Evolutionary conservation across 1,140 invertebrate species (phyloP).

Genomic region (Holotrichia oblita): DNA sequence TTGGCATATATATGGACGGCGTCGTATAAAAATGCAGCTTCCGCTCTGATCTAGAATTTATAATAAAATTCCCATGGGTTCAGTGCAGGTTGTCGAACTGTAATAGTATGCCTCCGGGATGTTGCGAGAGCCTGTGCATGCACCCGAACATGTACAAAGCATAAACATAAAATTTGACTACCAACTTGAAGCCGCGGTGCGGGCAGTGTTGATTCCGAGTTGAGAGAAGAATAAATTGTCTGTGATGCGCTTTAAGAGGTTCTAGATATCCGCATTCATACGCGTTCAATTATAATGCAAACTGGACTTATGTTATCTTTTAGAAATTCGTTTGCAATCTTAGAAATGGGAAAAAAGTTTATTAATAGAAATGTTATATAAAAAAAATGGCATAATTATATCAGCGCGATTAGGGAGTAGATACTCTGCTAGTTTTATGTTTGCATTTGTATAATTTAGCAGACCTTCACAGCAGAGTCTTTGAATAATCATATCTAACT

Average conservation of each 20-base stretch:
- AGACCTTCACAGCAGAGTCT: too few relatives aligned
- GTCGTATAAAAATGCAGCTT: conserved; percentile 92
- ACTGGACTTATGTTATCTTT: too few relatives aligned
- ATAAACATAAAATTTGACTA: conserved; percentile 19
- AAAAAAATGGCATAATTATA: too few relatives aligned
- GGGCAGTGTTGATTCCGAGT: background rate
- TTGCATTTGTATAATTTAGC: too few relatives aligned
- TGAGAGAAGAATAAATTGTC: background rate
- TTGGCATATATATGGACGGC: conserved; percentile 86
- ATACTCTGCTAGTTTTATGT: too few relatives aligned
- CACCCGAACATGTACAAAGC: conserved; percentile 10
- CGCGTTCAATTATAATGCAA: background rate
- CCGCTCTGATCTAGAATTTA: conserved; percentile 77
- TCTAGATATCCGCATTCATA: background rate
- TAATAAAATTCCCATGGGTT: background rate
- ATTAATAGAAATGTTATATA: too few relatives aligned
- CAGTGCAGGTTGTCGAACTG: conserved; percentile 2
- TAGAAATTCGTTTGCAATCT: too few relatives aligned
- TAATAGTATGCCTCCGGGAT: background rate
- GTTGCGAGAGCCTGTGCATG: conserved; percentile 1
- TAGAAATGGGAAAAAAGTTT: too few relatives aligned
- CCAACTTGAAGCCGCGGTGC: background rate
- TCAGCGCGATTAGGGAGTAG: too few relatives aligned
- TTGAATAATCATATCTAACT: too few relatives aligned
- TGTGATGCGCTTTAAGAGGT: background rate